phyloP scores from a whole-genome alignment of 2,888 invertebrate species.

The Meiosimyza decipiens region DNA sequence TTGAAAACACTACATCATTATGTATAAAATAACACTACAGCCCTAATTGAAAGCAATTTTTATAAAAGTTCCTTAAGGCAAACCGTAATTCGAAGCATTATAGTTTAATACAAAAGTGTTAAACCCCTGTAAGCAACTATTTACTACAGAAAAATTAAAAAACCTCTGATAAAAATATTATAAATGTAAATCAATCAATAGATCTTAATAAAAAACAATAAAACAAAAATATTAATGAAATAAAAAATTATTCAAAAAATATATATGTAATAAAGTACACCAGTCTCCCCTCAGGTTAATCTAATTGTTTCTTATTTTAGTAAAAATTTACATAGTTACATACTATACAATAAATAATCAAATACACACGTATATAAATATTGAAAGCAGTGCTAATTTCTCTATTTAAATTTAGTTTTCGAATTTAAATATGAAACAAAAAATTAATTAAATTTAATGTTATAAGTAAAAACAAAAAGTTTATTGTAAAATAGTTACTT shows the following conservation, averaged over 20 bases:
- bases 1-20: too few species aligned
- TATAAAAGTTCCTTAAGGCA: too few species aligned
- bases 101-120: too few species aligned
- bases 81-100: too few species aligned
- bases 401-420: not conserved
- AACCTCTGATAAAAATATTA: not conserved
- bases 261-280: conserved; percentile 36
- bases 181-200: too few species aligned
- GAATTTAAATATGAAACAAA: not conserved
- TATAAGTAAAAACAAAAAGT: not conserved
- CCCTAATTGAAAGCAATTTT: too few species aligned
- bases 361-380: too few species aligned
- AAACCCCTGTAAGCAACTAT: not conserved
- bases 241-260: conserved; percentile 26
- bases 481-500: conserved; percentile 14
- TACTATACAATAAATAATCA: too few species aligned
- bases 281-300: conserved; percentile 22
- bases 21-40: too few species aligned
- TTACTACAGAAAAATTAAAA: not conserved
- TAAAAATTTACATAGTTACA: too few species aligned
- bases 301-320: not conserved
- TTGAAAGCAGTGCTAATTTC: too few species aligned
- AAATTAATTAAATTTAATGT: not conserved
- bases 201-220: too few species aligned
- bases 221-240: conserved; percentile 28